Conservation (phyloP, 2,113 vertebrate genomes). For the Elephantulus edwardii region DNA sequence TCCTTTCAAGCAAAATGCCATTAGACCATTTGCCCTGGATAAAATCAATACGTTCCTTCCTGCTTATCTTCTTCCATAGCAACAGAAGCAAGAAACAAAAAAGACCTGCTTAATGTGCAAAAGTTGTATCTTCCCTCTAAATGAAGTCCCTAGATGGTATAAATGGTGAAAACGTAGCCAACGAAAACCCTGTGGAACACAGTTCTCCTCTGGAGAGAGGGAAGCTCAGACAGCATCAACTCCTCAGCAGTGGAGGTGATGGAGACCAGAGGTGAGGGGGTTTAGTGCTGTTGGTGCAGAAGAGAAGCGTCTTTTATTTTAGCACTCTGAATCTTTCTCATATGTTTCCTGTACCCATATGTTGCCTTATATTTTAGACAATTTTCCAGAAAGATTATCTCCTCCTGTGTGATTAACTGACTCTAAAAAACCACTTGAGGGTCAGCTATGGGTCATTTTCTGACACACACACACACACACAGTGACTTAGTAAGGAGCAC, state of each 20-base stretch:
- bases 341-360: background rate
- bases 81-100: slow-evolving; percentile 44
- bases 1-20: slow-evolving; percentile 24
- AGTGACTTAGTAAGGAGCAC: background rate
- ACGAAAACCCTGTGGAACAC: background rate
- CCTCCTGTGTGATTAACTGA: too few relatives aligned
- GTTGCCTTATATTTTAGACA: background rate
- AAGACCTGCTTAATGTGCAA: background rate
- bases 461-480: background rate
- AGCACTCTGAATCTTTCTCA: background rate
- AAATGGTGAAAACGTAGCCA: background rate
- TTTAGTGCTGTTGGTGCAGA: background rate
- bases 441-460: too few relatives aligned
- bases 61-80: slow-evolving; percentile 16
- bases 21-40: slow-evolving; percentile 11
- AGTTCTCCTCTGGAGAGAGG: background rate
- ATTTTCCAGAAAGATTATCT: background rate
- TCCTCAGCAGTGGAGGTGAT: background rate
- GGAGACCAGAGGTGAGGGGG: too few relatives aligned
- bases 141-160: background rate
- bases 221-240: background rate
- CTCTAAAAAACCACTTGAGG: too few relatives aligned
- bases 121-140: background rate
- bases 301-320: background rate
- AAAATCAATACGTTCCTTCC: slow-evolving; percentile 50